These are phyloP conservation scores for Tympanuchus pallidicinctus DNA, from an alignment of 2,113 vertebrate species.

Conservation along the genomic window DNA sequence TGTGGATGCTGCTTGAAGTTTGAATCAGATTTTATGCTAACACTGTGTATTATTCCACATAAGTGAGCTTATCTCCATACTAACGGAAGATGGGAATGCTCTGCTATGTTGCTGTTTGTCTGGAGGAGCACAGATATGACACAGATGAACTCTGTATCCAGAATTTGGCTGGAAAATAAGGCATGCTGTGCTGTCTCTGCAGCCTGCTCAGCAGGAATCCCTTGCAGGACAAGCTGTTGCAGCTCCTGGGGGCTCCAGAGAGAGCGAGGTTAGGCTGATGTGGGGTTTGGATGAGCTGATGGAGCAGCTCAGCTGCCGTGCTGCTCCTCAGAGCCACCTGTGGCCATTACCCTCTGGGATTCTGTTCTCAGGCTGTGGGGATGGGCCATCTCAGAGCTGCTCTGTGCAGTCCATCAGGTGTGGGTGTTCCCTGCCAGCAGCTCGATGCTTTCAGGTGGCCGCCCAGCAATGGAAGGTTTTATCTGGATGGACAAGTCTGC, in stretches of 20 bases:
- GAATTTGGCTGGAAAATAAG: background rate
- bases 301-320: accelerated
- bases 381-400: accelerated
- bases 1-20: background rate
- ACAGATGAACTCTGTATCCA: background rate
- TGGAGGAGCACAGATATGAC: background rate
- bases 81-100: accelerated
- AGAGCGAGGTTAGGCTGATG: accelerated
- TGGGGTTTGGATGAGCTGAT: background rate
- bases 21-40: background rate
- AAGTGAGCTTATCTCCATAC: accelerated
- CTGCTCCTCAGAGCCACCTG: background rate
- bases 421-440: background rate
- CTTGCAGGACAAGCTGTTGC: background rate
- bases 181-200: background rate
- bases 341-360: background rate
- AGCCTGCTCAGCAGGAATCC: accelerated
- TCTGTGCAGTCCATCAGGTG: background rate
- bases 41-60: accelerated
- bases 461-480: background rate
- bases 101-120: background rate
- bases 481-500: background rate
- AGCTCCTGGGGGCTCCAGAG: background rate
- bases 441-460: background rate
- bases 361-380: background rate